These are phyloP conservation scores for Salticus scenicus DNA, from an alignment of 2,888 invertebrate genomes.

Conservation along the genomic window DNA sequence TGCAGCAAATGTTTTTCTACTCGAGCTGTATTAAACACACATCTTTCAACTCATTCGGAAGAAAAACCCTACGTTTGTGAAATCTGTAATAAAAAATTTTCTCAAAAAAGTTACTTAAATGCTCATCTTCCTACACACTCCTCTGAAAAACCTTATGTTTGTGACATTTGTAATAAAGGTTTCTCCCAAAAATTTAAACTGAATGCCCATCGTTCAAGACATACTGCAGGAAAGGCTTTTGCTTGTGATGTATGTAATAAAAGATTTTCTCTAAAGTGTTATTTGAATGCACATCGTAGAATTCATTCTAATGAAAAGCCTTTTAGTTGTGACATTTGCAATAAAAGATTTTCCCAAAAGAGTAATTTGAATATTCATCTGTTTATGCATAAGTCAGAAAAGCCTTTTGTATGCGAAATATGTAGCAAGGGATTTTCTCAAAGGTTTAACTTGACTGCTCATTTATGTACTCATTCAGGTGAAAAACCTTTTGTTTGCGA, in stretches of 20 bases:
- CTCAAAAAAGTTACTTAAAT: constrained; percentile 27
- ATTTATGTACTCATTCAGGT: too few species aligned
- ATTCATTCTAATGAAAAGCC: neutral
- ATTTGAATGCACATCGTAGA: neutral
- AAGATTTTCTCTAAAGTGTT: too few species aligned
- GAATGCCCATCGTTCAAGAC: too few species aligned
- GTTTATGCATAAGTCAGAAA: constrained; percentile 4
- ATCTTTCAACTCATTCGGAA: neutral
- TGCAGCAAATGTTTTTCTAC: neutral
- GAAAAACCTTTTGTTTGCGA: too few species aligned
- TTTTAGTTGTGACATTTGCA: neutral
- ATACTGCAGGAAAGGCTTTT: too few species aligned
- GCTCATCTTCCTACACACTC: constrained; percentile 19
- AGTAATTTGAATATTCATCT: constrained; percentile 39
- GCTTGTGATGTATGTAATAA: too few species aligned
- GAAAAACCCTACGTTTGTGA: neutral
- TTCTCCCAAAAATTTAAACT: too few species aligned
- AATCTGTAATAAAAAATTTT: neutral
- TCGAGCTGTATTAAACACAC: neutral
- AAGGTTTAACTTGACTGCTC: too few species aligned
- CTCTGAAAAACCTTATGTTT: constrained; percentile 21
- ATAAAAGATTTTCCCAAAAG: constrained; percentile 21
- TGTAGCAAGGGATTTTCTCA: too few species aligned
- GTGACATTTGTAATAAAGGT: too few species aligned
- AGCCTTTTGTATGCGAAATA: constrained; percentile 6